These are phyloP conservation scores for Lymantria monacha DNA, from an alignment of 2,888 invertebrate species.

Conservation along the genomic window DNA sequence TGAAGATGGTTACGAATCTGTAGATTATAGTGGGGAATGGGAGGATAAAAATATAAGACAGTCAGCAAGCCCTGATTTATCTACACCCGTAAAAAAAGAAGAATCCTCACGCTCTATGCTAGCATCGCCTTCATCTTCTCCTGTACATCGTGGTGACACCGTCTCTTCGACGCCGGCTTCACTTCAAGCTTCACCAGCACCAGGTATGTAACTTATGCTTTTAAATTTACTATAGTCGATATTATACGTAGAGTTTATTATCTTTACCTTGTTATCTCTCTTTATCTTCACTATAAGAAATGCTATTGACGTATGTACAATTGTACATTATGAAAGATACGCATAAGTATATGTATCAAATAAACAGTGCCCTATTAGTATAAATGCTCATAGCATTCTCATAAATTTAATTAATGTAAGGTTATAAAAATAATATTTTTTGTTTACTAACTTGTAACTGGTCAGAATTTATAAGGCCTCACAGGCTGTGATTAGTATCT, in stretches of 20 bases:
- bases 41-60: constrained; percentile 64
- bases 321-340: background rate
- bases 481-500: constrained; percentile 29
- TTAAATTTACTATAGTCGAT: constrained; percentile 18
- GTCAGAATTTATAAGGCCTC: constrained; percentile 10
- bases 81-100: constrained; percentile 48
- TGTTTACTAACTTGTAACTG: background rate
- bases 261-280: constrained; percentile 50
- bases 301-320: constrained; percentile 35
- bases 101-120: constrained; percentile 57
- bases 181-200: constrained; percentile 56
- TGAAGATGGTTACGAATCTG: constrained; percentile 60
- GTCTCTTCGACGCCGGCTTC: constrained; percentile 51
- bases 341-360: background rate
- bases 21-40: constrained; percentile 62
- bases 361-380: background rate
- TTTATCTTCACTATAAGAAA: constrained; percentile 44
- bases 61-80: constrained; percentile 69
- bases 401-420: background rate
- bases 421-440: background rate
- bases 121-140: constrained; percentile 63
- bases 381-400: background rate
- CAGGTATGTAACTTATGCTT: constrained; percentile 54
- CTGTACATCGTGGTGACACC: constrained; percentile 55
- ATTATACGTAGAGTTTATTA: constrained; percentile 36